Evolutionary conservation across 1,140 invertebrate species (phyloP), one percentile per base, ranked within the genome.

Genomic region (Apis cerana): DNA sequence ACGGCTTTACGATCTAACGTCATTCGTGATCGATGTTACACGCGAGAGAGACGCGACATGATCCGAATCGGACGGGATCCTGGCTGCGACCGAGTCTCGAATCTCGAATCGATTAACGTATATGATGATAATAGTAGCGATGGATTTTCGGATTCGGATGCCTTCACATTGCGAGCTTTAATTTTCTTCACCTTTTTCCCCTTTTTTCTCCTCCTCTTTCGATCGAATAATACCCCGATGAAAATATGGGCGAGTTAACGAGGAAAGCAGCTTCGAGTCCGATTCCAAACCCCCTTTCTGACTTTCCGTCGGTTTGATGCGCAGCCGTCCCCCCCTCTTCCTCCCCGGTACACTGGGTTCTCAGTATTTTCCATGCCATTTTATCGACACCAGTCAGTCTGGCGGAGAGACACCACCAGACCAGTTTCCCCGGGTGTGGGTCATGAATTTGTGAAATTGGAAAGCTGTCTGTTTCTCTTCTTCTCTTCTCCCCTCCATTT

Each of bases 351-450:
- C 21, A 11, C 50, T 21, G 61, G 61, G 69, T 77, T 27, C 65
- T 68, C 74, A 19, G 95, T 86, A 95, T 96, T 70, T 43, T 70
- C 79, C 56, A 69, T 78, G 64, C 70, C 17, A 85, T 96, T 95
- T 90, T 95, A 95, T 75, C 95, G 91, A 89, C 95, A 93, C 75
- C 95, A 95, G 89, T 96, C 95, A 50, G 95, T 95, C 85, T 95
- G 94, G 80, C 90, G 88, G 50, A 43, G 64, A 80, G 74, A 75
- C 70, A 58, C 54, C 23, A 50, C 21, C 33, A 23, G 75, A 52
- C 50, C 21, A 64, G 65, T 68, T 59, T 74, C 71, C 71, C 33
- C 33, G 33, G 33, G 33, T 43, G 54, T 33, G 74, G 77, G 72
- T 85, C 83, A 86, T 81, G 85, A 84, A 88, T 86, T 88, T 86